Evolutionary conservation across 2,113 vertebrate species (phyloP).

Genomic region (Atlantisia rogersi): DNA sequence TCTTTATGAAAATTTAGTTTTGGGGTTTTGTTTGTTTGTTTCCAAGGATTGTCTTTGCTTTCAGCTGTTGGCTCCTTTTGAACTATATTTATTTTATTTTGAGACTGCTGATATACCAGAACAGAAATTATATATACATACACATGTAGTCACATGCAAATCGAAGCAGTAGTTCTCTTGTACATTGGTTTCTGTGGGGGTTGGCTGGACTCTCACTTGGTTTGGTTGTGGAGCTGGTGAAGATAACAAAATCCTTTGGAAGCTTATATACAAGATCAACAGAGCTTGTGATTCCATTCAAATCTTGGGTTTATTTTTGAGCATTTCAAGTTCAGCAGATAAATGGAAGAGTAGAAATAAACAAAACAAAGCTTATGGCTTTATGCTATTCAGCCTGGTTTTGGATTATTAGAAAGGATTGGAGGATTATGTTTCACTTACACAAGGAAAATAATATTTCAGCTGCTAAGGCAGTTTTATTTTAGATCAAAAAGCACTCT

Average conservation of each 20-base stretch:
- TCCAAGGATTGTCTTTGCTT: neutral
- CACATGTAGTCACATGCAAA: rapidly evolving
- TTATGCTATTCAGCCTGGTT: neutral
- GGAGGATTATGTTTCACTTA: neutral
- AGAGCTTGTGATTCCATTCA: neutral
- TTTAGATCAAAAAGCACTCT: neutral
- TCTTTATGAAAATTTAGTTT: neutral
- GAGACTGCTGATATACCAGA: neutral
- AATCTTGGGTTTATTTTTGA: neutral
- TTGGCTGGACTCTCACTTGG: neutral
- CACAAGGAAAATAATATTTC: neutral
- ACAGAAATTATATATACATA: rapidly evolving
- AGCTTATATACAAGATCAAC: neutral
- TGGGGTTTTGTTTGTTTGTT: neutral
- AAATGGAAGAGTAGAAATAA: neutral
- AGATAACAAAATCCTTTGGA: neutral
- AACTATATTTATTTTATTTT: neutral
- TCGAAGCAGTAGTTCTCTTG: neutral
- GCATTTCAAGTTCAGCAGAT: neutral
- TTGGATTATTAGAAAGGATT: neutral
- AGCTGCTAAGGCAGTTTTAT: neutral
- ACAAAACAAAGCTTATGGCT: neutral
- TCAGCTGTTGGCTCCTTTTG: neutral
- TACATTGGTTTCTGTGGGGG: rapidly evolving
- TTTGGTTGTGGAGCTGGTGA: neutral